Percentiles rank a stretch among this genome's conserved stretches.
phyloP scores from a whole-genome alignment of 2,797 vertebrate species.

The Cetoscarus ocellatus region DNA sequence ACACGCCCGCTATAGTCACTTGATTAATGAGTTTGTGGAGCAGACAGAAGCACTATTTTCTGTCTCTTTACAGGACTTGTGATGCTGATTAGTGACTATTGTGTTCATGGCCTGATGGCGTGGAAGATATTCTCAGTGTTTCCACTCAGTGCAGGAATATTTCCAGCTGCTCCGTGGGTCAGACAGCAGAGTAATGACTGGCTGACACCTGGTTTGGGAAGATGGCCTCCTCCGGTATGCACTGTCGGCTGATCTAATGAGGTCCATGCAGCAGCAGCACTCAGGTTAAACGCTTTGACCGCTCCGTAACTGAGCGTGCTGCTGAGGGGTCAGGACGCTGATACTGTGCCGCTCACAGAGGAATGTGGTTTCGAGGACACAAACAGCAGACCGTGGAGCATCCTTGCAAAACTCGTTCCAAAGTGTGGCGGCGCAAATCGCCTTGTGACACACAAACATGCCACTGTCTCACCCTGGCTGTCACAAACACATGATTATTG shows the following conservation, averaged over 20 bases:
- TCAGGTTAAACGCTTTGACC: slow-evolving; percentile 76
- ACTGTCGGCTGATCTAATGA: slow-evolving; percentile 64
- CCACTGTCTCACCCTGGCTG: slow-evolving; percentile 16
- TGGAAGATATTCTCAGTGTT: slow-evolving; percentile 48
- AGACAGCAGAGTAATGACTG: slow-evolving; percentile 66
- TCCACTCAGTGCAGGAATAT: slow-evolving; percentile 29
- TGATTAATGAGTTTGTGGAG: slow-evolving; percentile 62
- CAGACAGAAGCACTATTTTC: slow-evolving; percentile 59
- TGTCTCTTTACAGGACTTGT: slow-evolving; percentile 46
- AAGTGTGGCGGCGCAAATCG: slow-evolving; percentile 35
- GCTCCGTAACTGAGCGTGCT: slow-evolving; percentile 33
- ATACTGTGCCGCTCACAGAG: slow-evolving; percentile 35
- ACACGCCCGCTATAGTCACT: slow-evolving; percentile 58
- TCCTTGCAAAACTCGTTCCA: slow-evolving; percentile 64
- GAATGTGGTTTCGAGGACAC: slow-evolving; percentile 53
- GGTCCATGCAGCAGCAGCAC: slow-evolving; percentile 59
- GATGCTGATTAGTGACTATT: slow-evolving; percentile 49
- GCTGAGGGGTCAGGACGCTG: slow-evolving; percentile 50
- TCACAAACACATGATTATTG: slow-evolving; percentile 43
- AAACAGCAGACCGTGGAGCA: slow-evolving; percentile 39
- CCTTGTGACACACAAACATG: slow-evolving; percentile 20
- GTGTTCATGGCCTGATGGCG: slow-evolving; percentile 20
- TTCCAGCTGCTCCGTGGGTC: slow-evolving; percentile 65
- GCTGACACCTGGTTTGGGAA: slow-evolving; percentile 71
- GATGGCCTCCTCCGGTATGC: slow-evolving; percentile 58